Evolutionary conservation across 2,888 invertebrate genomes (phyloP).

Genomic region (Euplexia lucipara): DNA sequence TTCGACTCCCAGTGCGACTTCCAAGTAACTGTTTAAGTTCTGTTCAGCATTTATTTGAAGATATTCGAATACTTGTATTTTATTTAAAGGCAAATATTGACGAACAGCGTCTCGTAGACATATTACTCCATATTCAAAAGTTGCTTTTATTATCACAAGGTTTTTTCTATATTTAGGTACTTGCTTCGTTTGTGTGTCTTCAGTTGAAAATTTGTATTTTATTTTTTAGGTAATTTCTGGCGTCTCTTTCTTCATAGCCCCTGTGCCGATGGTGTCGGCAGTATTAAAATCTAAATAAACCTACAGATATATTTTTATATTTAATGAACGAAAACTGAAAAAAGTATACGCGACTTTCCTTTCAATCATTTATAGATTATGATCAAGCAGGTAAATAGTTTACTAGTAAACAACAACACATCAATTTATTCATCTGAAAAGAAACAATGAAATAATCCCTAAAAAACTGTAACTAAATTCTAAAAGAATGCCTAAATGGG

Average conservation of each 20-base stretch:
- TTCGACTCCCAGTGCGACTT: constrained; percentile 18
- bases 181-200: no score
- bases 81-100: background rate
- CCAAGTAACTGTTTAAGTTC: constrained; percentile 12
- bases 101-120: background rate
- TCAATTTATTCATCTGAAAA: background rate
- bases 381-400: no score
- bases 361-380: no score
- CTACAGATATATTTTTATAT: no score
- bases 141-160: background rate
- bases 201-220: no score
- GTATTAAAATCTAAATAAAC: no score
- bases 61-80: background rate
- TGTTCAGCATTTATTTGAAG: constrained; percentile 22
- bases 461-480: constrained; percentile 12
- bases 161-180: no score
- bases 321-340: no score
- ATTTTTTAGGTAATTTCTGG: no score
- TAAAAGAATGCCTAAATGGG: constrained; percentile 12
- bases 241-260: no score
- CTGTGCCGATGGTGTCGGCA: no score
- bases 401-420: background rate
- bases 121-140: background rate
- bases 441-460: background rate
- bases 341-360: no score